Evolutionary conservation across 30 jellyfish, hydroid and myxozoan genomes (phyloP), one percentile per base, ranked within the genome.

Genomic region (Sanderia malayensis): DNA sequence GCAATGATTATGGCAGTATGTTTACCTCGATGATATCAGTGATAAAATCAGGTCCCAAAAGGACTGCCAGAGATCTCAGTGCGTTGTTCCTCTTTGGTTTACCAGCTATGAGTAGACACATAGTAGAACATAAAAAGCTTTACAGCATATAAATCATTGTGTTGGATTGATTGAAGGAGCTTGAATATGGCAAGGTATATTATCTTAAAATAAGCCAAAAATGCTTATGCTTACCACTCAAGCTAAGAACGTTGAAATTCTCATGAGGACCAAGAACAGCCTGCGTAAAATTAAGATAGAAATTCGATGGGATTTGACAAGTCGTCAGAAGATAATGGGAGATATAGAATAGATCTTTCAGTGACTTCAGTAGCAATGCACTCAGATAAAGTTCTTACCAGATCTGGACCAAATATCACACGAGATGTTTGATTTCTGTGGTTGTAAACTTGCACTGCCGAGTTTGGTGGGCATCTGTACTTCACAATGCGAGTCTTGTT

Each of bases 11-110:
- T n/a, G n/a, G 55, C 8, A 15, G 55, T 3, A 18, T 21, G 9
- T 66, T 73, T 27, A 83, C 98, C 98, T 90, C 98, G 44, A 90
- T 90, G 25, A 90, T 69, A 47, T 90, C 98, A 21, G 98, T 90
- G 55, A 90, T 90, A 32, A 84, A 90, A 46, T 90, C 98, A 23
- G 98, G 98, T 37, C 98, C 98, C 44, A 90, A 83, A 89, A 90
- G 34, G 4, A 90, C 79, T 19, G 98, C 98, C 44, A 90, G 61
- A 15, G 98, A 83, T 62, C 77, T 83, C 64, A 90, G 71, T 29
- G 98, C 98, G 45, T 84, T 80, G 72, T 83, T 79, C 31, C 47
- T 83, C 73, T 90, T 90, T 34, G 98, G 98, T 44, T 90, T 90
- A 15, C 98, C 98, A 65, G 98, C 98, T 90, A 32, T 0, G 73